These are phyloP conservation scores for Hoplodrina ambigua DNA, from an alignment of 2,888 invertebrate genomes.

Conservation along the genomic window DNA sequence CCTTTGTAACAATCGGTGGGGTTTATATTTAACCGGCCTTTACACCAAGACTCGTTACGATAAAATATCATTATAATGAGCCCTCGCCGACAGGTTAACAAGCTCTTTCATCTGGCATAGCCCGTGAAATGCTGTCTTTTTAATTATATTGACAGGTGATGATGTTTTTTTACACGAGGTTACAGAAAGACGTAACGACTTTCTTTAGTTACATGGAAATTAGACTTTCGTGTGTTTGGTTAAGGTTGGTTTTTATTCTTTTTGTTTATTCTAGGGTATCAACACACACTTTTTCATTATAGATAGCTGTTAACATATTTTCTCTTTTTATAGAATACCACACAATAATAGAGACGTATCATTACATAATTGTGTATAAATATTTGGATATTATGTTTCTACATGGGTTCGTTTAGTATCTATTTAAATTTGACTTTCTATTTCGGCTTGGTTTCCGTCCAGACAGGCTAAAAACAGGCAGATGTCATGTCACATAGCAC, in stretches of 20 bases:
- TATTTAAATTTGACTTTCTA: conserved; percentile 40
- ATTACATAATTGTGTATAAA: conserved; percentile 57
- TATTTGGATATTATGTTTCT: conserved; percentile 51
- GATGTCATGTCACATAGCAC: conserved; percentile 27
- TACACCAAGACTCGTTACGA: conserved; percentile 75
- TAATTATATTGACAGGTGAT: conserved; percentile 84
- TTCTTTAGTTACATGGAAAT: not conserved
- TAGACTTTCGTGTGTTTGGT: conserved; percentile 2
- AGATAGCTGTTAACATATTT: conserved; percentile 54
- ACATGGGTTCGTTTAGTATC: conserved; percentile 11
- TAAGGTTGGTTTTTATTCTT: conserved; percentile 30
- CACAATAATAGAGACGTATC: conserved; percentile 59
- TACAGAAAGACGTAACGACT: conserved; percentile 31
- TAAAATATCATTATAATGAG: conserved; percentile 82
- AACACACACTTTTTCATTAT: conserved; percentile 53
- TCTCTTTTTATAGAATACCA: conserved; percentile 62
- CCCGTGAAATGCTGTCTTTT: conserved; percentile 76
- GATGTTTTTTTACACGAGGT: conserved; percentile 65
- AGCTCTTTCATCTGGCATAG: conserved; percentile 79
- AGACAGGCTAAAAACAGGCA: conserved; percentile 33
- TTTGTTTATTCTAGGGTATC: conserved; percentile 9
- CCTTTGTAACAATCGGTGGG: conserved; percentile 51
- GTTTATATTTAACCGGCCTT: conserved; percentile 65
- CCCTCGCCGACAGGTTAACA: conserved; percentile 78
- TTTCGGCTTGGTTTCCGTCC: conserved; percentile 33